Evolutionary conservation across 2,797 vertebrate species (phyloP), one percentile per base, ranked within the genome.

Genomic region (Rhinogobio ventralis): DNA sequence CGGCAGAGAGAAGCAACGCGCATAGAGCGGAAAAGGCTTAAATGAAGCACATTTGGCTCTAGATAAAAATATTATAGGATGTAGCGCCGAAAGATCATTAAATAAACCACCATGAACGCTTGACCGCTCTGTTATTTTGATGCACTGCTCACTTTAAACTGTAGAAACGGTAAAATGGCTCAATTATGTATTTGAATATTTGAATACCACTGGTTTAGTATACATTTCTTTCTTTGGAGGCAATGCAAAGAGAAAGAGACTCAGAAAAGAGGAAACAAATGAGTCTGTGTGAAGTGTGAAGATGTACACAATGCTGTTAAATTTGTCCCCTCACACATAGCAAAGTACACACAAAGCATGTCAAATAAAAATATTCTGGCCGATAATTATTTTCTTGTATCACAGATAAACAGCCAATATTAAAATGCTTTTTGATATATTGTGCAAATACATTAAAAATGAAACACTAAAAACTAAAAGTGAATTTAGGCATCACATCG

Each of bases 241-340:
- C 81, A 82, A 23, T 33, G 51, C 71, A 11, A 20, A 83, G 75
- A 82, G 80, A 49, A 81, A 78, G 49, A 33, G 23, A 53, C 46
- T 30, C 25, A 51, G 49, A 81, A 82, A 55, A 85, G 64, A 62
- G 3, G 53, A 81, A 79, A 80, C 30, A 20, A 14, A 57, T 30
- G 81, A 82, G 62, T 74, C 67, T n/a, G n/a, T n/a, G n/a, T n/a
- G 79, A 69, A 66, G 82, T 9, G 62, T 36, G 74, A 76, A 39
- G 81, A 82, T 71, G 33, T 71, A 77, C 78, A 51, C 57, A 79
- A 77, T 60, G 62, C 77, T 87, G 78, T 82, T 67, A 74, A 72
- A 64, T 80, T 77, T 15, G 68, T 83, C 39, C 5, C 68, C 20
- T 53, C 7, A 46, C 69, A n/a, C 66, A 0, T 2, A 33, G 20